Percentiles rank a stretch among this genome's conserved stretches.
These are phyloP conservation scores for Nylanderia fulva DNA, from an alignment of 1,140 invertebrate genomes.

Conservation along the genomic window DNA sequence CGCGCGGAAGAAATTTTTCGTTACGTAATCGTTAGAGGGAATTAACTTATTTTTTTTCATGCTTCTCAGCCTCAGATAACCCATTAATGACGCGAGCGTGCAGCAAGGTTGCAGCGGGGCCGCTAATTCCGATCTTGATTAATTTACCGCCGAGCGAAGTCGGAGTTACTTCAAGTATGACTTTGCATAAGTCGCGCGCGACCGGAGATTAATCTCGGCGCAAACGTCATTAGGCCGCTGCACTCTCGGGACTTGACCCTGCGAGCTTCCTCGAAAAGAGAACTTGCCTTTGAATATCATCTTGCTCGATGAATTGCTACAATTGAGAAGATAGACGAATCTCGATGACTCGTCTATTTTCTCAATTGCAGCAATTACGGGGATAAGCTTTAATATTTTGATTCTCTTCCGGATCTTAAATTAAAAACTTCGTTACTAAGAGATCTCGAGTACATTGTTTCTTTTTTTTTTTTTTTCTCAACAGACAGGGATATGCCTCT, in stretches of 20 bases:
- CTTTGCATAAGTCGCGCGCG: slow-evolving; percentile 55
- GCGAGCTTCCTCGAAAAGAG: neutral
- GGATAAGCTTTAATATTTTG: neutral
- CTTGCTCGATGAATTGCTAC: neutral
- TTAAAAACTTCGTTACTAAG: neutral
- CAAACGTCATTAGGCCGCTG: slow-evolving; percentile 46
- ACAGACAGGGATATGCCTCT: neutral
- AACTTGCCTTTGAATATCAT: slow-evolving; percentile 9
- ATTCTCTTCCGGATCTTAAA: neutral
- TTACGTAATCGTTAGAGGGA: slow-evolving; percentile 10
- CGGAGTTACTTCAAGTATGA: slow-evolving; percentile 53
- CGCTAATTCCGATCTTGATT: slow-evolving; percentile 58
- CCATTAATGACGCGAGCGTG: slow-evolving; percentile 34
- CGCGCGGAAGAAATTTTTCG: neutral
- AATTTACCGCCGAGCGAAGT: slow-evolving; percentile 38
- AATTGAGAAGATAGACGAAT: neutral
- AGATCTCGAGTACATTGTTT: neutral
- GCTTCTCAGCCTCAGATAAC: neutral
- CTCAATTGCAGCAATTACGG: neutral
- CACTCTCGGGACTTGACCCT: neutral
- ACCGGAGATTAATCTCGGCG: slow-evolving; percentile 55
- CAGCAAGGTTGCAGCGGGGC: slow-evolving; percentile 6
- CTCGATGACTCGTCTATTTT: slow-evolving; percentile 4
- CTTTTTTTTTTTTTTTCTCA: neutral
- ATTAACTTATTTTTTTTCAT: slow-evolving; percentile 29